Base-by-base conservation (phyloP, 2,888 invertebrate genomes). In the Seira sanloemensis region DNA sequence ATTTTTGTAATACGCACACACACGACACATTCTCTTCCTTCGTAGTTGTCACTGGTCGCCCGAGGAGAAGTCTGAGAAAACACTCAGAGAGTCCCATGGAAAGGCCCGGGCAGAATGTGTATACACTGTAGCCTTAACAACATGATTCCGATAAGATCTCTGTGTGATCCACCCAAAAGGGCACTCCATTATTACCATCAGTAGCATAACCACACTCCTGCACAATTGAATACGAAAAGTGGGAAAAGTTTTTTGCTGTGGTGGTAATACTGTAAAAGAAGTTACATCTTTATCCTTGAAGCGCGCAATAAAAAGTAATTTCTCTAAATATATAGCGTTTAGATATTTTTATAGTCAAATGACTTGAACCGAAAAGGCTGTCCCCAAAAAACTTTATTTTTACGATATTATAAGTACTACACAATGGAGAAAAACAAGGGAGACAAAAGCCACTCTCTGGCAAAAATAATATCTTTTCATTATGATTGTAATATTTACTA, bases 321-420 rank as follows among this genome's bases (percentile, higher is more conserved):
- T 58, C 58, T 7, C 58, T 58, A 58, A 58, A 58, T 58, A 58
- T 58, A 37, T 58, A 58, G 37, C 58, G 58, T 58, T 58, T 58
- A 58, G 58, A 58, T 58, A 58, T 58, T 58, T 58, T 58, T 58
- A 58, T 58, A 58, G 58, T 58, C 58, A n/a, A 58, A 58, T n/a
- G 58, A 18, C 58, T 58, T 58, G 58, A 58, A 2, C n/a, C 18
- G 9, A 58, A n/a, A 5, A n/a, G 58, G 58, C 58, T 58, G 37
- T 37, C 4, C n/a, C 58, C 58, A n/a, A n/a, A 37, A 58, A 58
- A n/a, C 58, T 58, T 5, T 37, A 37, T 58, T 58, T 58, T 58
- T 58, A 58, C n/a, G 58, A 58, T 58, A 58, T 5, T 58, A n/a
- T 58, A 58, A 58, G 58, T 58, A 58, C 58, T 18, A 58, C 58